Evolutionary conservation across 2,888 invertebrate species (phyloP).

Genomic region (Drosophila anceps): DNA sequence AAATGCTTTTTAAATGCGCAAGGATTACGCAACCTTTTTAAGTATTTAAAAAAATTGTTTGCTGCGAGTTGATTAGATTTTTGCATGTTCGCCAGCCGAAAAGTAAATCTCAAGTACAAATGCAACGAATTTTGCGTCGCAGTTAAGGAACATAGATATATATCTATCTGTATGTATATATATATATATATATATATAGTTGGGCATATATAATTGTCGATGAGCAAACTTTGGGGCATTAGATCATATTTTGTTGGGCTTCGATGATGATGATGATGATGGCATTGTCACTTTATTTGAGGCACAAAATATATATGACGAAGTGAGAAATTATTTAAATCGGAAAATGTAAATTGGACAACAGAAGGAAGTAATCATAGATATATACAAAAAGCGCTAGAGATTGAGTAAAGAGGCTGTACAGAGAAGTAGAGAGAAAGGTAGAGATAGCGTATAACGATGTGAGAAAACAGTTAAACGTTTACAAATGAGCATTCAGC

Average conservation of each 20-base stretch:
- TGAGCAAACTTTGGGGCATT: slow-evolving; percentile 65
- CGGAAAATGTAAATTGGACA: slow-evolving; percentile 14
- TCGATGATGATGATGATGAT: slow-evolving; percentile 55
- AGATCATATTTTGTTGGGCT: slow-evolving; percentile 62
- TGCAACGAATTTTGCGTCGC: slow-evolving; percentile 71
- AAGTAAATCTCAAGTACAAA: slow-evolving; percentile 68
- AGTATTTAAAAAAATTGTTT: slow-evolving; percentile 1
- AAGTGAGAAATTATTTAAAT: slow-evolving; percentile 33
- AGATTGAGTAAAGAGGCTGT: not conserved
- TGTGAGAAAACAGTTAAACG: not conserved
- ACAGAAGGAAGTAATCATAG: not conserved
- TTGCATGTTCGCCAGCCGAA: slow-evolving; percentile 61
- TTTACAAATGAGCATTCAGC: not conserved
- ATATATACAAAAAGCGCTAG: not conserved
- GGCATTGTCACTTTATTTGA: slow-evolving; percentile 48
- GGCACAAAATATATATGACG: slow-evolving; percentile 10
- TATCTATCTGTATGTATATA: too few relatives aligned
- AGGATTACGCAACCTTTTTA: slow-evolving; percentile 57
- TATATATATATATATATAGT: slow-evolving; percentile 27
- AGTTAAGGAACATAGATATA: slow-evolving; percentile 55
- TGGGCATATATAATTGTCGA: slow-evolving; percentile 68
- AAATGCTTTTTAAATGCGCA: slow-evolving; percentile 47
- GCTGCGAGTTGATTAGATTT: slow-evolving; percentile 61
- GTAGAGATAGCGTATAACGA: not conserved
- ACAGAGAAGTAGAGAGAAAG: not conserved